Evolutionary conservation across 1,140 invertebrate species (phyloP), one percentile per base, ranked within the genome.

Genomic region (Melanaphis sacchari): DNA sequence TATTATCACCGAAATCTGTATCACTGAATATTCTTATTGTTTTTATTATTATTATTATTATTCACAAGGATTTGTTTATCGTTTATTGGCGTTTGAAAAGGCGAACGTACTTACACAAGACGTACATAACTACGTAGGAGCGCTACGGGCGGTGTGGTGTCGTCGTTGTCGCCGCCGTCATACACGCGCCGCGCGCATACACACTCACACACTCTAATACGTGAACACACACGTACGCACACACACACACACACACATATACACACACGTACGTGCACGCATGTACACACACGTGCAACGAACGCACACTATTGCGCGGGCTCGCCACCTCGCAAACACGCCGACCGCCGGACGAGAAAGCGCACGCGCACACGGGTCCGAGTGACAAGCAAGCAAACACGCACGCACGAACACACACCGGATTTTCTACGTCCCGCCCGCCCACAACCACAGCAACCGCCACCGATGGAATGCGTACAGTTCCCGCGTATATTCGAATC

Each of bases 21-120:
- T 66, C 54, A 90, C 38, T 40, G 6, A 36, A 38, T 90, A 54
- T 38, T 89, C 52, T 89, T 59, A 59, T 59, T 59, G 54, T 76
- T 66, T 66, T 66, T 76, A 76, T 76, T 76, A 15, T 66, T 66
- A 49, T 90, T 90, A 41, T 90, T 66, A 41, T 66, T 90, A 90
- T 85, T 85, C 22, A 82, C 40, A 82, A 76, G 59, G 82, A 43
- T 76, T 90, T 76, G 54, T 66, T 66, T 90, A 90, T 90, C 89
- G 54, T 59, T 66, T 90, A 59, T 66, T 90, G 89, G 89, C 54
- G 52, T 66, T 41, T 40, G 52, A 66, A 66, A 41, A 90, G 52
- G 21, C 24, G 40, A 85, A 85, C 40, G 82, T 85, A 31, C 24
- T 3, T 43, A 31, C 38, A 82, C 38, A 49, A 11, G 9, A 49